Base-by-base conservation (phyloP, 2,888 invertebrate species). In the Cyaniris semiargus region DNA sequence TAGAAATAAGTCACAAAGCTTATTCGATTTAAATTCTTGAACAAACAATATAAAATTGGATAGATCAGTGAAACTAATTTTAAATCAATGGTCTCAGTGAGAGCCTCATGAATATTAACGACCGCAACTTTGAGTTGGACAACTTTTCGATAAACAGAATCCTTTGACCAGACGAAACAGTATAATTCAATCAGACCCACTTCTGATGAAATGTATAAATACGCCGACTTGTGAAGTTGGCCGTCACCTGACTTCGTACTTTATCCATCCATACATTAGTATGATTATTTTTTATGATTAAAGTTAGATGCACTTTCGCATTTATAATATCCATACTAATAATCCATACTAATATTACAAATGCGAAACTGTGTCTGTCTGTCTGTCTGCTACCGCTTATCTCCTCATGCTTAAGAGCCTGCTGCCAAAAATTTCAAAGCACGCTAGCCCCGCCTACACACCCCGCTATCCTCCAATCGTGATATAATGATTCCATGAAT, bases 141-240 rank as follows among this genome's bases (percentile, higher is more conserved):
- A 66, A 66, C 27, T 66, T 31, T 66, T 66, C 66, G 27, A 27
- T 6, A 18, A 66, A 66, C 66, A 66, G 27, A 66, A 13, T 60
- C 66, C 66, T 66, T 66, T 66, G 66, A 66, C 66, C 66, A 66
- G 66, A 66, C 27, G 66, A 66, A 31, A 66, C 66, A 66, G 66
- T 31, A 15, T 66, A 66, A 66, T 66, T 66, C 66, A 27, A 66
- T 66, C 27, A 66, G 60, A 8, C 10, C 66, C 66, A 66, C 27
- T 66, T 18, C 7, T 27, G 27, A 23, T 21, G 60, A 60, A 60
- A 60, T 23, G 60, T 60, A 60, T 60, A 60, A 58, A n/a, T 21
- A 10, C 56, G 56, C 10, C 0, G 21, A 58, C 58, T 58, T 58
- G 8, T 8, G 7, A 58, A 21, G 58, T 21, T 21, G 18, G 7